Evolutionary conservation across 2,888 invertebrate genomes (phyloP).

Genomic region (Elaeidobius kamerunicus): DNA sequence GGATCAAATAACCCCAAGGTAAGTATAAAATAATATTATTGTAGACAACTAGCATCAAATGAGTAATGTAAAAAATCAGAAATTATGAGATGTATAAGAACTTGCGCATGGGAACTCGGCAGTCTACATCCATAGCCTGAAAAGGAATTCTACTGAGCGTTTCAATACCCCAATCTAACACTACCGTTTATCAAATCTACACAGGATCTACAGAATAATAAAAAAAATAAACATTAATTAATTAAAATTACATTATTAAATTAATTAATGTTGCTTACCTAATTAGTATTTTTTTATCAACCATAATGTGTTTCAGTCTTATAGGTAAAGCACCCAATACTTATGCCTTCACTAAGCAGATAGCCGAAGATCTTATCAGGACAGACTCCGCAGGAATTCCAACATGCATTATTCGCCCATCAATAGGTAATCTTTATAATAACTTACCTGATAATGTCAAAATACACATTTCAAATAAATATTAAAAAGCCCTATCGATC

Average conservation of each 20-base stretch:
- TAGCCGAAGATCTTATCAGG: slow-evolving; percentile 61
- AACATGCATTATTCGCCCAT: slow-evolving; percentile 64
- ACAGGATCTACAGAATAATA: not conserved
- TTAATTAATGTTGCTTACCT: too few relatives aligned
- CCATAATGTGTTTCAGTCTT: slow-evolving; percentile 43
- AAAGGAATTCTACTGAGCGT: too few relatives aligned
- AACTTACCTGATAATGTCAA: too few relatives aligned
- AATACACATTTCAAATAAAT: too few relatives aligned
- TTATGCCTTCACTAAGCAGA: slow-evolving; percentile 69
- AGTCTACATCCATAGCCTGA: too few relatives aligned
- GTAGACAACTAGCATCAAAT: too few relatives aligned
- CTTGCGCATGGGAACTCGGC: too few relatives aligned
- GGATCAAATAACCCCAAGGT: slow-evolving; percentile 39
- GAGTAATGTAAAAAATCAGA: too few relatives aligned
- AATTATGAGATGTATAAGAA: too few relatives aligned
- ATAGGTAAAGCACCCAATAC: slow-evolving; percentile 63
- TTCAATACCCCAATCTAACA: not conserved
- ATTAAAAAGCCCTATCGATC: too few relatives aligned
- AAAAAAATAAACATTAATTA: not conserved
- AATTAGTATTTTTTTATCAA: too few relatives aligned
- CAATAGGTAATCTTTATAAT: slow-evolving; percentile 50
- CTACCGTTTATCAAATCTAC: not conserved
- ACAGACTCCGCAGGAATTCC: slow-evolving; percentile 57
- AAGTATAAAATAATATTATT: slow-evolving; percentile 17
- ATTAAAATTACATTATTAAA: not conserved